Base-by-base conservation (phyloP, 2,113 vertebrate genomes). In the Cephalopholis sonnerati region DNA sequence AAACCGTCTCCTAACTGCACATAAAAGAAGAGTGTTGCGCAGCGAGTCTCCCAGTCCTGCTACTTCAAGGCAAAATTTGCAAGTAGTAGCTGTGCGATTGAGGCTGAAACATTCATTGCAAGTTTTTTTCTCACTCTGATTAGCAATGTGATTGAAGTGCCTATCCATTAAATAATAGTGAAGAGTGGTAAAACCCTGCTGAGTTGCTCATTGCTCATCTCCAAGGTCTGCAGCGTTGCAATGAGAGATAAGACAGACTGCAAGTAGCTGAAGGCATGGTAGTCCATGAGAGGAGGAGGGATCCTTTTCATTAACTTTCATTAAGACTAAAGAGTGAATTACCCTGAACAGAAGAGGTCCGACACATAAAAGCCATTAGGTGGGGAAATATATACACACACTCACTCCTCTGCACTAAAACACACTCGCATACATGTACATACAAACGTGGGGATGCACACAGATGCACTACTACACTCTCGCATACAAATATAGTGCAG, bases 301-400 rank as follows among this genome's bases (percentile, higher is more conserved):
- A 74, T 87, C 58, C 82, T 88, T 89, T 91, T 81, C 76, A 86
- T 92, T 91, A 88, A 84, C 83, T 83, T 85, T 83, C 72, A 91
- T 91, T 86, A 86, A 88, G 81, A 89, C 64, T 89, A 87, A 89
- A 87, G 73, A 76, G 59, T 74, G 24, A 87, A 88, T 90, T 79
- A 61, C 73, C 50, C 53, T 68, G 27, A 76, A 65, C 59, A 46
- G 74, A 87, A 74, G 87, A 77, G 32, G 77, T 73, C 68, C 10
- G 16, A 77, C 70, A 84, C 74, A 84, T 77, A 70, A 77, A 87
- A 81, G 64, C 62, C 2, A 7, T 79, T 70, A 54, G 2, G 20
- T 48, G 50, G 57, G n/a, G 48, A 74, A 68, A 67, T 53, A 46
- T 50, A 53, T 41, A 25, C 29, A 86, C 61, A 46, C 62, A 58